Evolutionary conservation across 2,797 vertebrate genomes (phyloP).

Genomic region (Melanotaenia boesemani): DNA sequence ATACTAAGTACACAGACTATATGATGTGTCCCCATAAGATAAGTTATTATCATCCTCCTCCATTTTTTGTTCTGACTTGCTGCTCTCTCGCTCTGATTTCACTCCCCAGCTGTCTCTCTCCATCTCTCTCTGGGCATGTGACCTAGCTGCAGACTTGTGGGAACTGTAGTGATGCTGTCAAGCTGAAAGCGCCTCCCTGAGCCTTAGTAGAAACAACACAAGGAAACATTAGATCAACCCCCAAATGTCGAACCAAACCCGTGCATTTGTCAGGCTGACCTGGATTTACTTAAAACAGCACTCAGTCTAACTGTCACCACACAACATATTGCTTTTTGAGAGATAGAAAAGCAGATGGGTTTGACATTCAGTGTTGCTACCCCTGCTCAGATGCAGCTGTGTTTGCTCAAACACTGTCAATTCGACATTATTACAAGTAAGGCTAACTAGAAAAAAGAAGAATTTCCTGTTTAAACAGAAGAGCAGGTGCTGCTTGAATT

Average conservation of each 20-base stretch:
- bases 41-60: slow-evolving; percentile 43
- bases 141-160: slow-evolving; percentile 76
- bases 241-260: slow-evolving; percentile 75
- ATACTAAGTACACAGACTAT: slow-evolving; percentile 2
- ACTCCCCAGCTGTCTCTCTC: slow-evolving; percentile 36
- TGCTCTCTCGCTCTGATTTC: slow-evolving; percentile 38
- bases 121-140: slow-evolving; percentile 68
- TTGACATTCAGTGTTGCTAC: slow-evolving; percentile 66
- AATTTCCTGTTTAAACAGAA: slow-evolving; percentile 54
- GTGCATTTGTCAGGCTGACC: slow-evolving; percentile 82
- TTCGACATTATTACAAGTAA: slow-evolving; percentile 61
- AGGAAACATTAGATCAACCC: slow-evolving; percentile 79
- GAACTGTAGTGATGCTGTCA: slow-evolving; percentile 79
- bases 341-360: slow-evolving; percentile 66
- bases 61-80: slow-evolving; percentile 43
- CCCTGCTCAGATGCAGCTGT: slow-evolving; percentile 36
- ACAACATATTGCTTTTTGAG: slow-evolving; percentile 64
- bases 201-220: slow-evolving; percentile 73
- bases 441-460: slow-evolving; percentile 46
- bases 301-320: slow-evolving; percentile 69
- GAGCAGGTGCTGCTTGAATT: slow-evolving; percentile 60
- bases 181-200: slow-evolving; percentile 72
- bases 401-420: slow-evolving; percentile 67
- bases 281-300: slow-evolving; percentile 77
- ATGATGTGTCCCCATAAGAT: slow-evolving; percentile 11